Base-by-base conservation (phyloP, 2,113 vertebrate species). In the Gymnarchus niloticus region DNA sequence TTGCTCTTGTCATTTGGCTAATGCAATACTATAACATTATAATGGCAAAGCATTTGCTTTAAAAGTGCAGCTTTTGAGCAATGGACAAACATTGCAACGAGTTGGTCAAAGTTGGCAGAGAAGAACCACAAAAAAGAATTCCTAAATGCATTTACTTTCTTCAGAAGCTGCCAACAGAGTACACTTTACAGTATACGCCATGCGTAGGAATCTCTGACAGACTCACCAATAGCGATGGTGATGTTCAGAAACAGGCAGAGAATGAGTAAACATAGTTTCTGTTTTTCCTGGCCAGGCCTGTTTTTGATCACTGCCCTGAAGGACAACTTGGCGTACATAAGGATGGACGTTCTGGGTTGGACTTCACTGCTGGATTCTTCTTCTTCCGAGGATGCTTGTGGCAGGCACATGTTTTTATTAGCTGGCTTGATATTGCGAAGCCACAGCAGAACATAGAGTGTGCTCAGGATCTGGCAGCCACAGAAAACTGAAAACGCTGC, bases 161-260 rank as follows among this genome's bases (percentile, higher is more conserved):
- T 65, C 1, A 73, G 33, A 69, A 25, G 19, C 19, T 10, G 33
- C 5, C 33, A 41, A 14, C 17, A 69, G 12, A 73, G 19, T 14
- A 5, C 33, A 73, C 41, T 73, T n/a, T 3, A 46, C 76, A n/a
- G 46, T 48, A n/a, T 46, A 78, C 9, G 19, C 37, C 37, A 48
- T 48, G 8, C 21, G 6, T 78, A 78, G 46, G 76, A 78, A 78
- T 48, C 21, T n/a, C 19, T 46, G 21, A n/a, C 1, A 10, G 51
- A 90, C 92, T 91, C 86, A 93, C 92, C 92, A 10, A 89, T 46
- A 80, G 81, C 87, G 28, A 91, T 85, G 57, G 91, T 46, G 85
- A 92, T 90, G 73, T 90, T 91, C 77, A 93, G 59, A 81, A 92
- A 90, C 46, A 87, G 86, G 73, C 91, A 91, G 56, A 92, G 37